Percentiles rank a stretch among this genome's conserved stretches.
These are phyloP conservation scores for Drosophila birchii DNA, from an alignment of 2,888 invertebrate species.

Conservation along the genomic window DNA sequence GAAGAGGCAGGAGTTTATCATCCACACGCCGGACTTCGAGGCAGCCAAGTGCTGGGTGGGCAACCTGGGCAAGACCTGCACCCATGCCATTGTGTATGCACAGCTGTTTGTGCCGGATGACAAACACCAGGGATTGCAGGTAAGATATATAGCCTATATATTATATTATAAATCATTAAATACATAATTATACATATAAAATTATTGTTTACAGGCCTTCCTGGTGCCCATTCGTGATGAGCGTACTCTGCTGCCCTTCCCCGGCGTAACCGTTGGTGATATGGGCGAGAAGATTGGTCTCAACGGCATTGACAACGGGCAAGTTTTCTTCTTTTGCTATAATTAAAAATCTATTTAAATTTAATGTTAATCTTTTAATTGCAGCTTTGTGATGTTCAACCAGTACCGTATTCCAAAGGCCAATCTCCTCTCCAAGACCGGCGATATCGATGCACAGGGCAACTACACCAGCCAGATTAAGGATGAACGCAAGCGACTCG, in stretches of 20 bases:
- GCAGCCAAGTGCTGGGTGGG: conserved; percentile 92
- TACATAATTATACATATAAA: no score
- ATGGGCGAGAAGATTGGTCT: conserved; percentile 96
- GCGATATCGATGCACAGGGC: conserved; percentile 94
- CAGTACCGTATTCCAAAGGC: conserved; percentile 92
- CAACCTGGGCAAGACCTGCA: conserved; percentile 90
- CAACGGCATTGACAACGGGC: conserved; percentile 98
- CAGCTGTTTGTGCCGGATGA: conserved; percentile 93
- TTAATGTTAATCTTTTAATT: neutral
- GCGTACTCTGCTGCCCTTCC: conserved; percentile 88
- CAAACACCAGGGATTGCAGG: conserved; percentile 91
- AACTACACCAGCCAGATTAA: conserved; percentile 92
- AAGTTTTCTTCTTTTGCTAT: conserved; percentile 17
- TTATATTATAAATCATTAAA: neutral
- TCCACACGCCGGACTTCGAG: conserved; percentile 91
- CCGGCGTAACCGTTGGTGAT: conserved; percentile 95
- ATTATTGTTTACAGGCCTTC: conserved; percentile 87
- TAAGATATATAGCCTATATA: neutral
- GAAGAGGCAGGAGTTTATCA: conserved; percentile 89
- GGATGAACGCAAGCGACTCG: conserved; percentile 93
- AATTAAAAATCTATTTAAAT: neutral
- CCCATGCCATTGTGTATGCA: conserved; percentile 95
- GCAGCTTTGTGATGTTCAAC: conserved; percentile 89
- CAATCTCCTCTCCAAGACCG: conserved; percentile 92
- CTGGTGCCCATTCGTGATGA: conserved; percentile 93